Base-by-base conservation (phyloP, 2,797 vertebrate genomes). In the Sardinella longiceps region DNA sequence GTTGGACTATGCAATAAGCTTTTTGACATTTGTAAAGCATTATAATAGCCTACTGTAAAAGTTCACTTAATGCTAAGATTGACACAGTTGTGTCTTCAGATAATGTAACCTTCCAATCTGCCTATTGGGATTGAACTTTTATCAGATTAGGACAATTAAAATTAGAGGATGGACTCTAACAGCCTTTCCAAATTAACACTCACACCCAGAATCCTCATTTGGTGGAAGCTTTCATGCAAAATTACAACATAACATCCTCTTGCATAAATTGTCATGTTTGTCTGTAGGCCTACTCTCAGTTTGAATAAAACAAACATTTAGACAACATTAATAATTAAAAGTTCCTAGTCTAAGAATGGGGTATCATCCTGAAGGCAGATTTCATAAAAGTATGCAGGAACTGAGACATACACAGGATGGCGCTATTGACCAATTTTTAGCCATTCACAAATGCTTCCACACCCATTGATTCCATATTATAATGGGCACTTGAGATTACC, bases 391-490 rank as follows among this genome's bases (percentile, higher is more conserved):
- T 86, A 58, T 83, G 83, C 0, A 3, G 51, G 63, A 15, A 20
- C 18, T 12, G 37, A 30, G 18, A 58, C 1, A 23, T 11, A 28
- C 23, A 15, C 23, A 28, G 15, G 1, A 9, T 70, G 60, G 1
- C 83, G 51, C 74, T 84, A 60, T 84, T 84, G 37, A 80, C 74
- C 83, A 80, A 53, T n/a, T 66, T 66, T 37, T 74, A 37, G 14
- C 33, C 4, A 56, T 74, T 37, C 1, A 5, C 12, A 74, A 37
- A 15, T 28, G 1, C 30, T 12, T 74, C 14, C 30, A 33, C 66
- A 74, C 66, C 66, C 30, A 30, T 74, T 74, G 30, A 37, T 66
- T 66, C 12, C 12, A 66, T 66, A 66, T 66, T 66, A 30, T 66
- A 66, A 66, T n/a, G 6, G 25, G 30, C 6, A 66, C 60, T 11